Evolutionary conservation across 1,140 invertebrate species (phyloP).

Genomic region (Brachionus rubens): DNA sequence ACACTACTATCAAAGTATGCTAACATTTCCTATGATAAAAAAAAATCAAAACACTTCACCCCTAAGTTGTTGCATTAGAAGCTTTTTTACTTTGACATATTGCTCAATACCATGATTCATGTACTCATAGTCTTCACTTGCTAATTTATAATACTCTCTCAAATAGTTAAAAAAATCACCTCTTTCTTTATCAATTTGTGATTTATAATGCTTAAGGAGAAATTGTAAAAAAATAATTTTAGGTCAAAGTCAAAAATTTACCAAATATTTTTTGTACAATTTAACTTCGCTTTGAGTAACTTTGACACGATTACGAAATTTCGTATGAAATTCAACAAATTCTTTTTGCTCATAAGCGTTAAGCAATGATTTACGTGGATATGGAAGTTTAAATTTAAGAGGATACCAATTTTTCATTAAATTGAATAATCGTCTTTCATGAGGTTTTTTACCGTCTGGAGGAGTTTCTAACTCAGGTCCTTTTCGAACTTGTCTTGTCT

Average conservation of each 20-base stretch:
- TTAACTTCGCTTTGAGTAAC: conserved; percentile 37
- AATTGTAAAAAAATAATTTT: too few relatives aligned
- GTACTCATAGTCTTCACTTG: conserved; percentile 38
- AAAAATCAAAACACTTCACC: too few relatives aligned
- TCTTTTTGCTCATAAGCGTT: conserved; percentile 36
- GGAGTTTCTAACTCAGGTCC: neutral
- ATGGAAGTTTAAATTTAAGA: conserved; percentile 28
- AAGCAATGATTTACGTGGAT: conserved; percentile 16
- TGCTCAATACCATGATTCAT: neutral
- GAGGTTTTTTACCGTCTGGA: neutral
- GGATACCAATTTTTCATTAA: conserved; percentile 40
- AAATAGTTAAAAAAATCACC: conserved; percentile 7
- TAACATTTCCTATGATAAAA: conserved; percentile 1
- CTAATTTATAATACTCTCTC: conserved; percentile 14
- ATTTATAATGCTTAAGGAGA: conserved; percentile 12
- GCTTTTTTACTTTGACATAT: conserved; percentile 6
- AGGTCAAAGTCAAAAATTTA: too few relatives aligned
- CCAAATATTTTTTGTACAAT: conserved; percentile 32
- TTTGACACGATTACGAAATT: neutral
- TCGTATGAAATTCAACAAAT: neutral
- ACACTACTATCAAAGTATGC: neutral
- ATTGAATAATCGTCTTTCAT: neutral
- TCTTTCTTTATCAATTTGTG: conserved; percentile 35
- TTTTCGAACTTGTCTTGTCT: neutral
- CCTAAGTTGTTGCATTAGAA: too few relatives aligned